Conservation (phyloP, 2,113 vertebrate species). For the Tachysurus fulvidraco region DNA sequence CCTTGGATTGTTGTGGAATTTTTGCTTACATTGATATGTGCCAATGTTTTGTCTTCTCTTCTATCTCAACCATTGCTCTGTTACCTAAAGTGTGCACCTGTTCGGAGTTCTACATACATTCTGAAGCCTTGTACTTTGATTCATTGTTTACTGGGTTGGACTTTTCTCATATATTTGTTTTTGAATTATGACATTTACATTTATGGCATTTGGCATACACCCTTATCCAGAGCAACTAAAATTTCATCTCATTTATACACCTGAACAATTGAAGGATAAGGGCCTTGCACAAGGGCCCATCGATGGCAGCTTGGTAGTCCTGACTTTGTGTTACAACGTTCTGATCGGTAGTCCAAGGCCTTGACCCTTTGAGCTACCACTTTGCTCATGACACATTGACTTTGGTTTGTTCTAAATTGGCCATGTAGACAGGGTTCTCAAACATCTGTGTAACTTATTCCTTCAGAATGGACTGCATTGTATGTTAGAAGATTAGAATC, state of each 20-base stretch:
- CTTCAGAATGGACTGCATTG: neutral
- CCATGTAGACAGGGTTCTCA: neutral
- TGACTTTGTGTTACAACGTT: too few species aligned
- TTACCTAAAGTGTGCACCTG: neutral
- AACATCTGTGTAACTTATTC: neutral
- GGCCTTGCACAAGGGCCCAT: too few species aligned
- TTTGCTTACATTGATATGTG: too few species aligned
- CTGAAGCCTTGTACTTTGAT: neutral
- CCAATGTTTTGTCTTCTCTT: neutral
- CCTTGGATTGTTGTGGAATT: too few species aligned
- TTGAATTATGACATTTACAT: neutral
- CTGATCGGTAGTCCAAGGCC: too few species aligned
- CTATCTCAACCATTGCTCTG: neutral
- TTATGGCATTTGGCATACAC: neutral
- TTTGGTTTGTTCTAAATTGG: neutral
- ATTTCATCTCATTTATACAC: too few species aligned
- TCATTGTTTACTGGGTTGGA: neutral
- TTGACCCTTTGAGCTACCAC: too few species aligned
- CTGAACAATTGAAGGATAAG: too few species aligned
- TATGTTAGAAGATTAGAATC: neutral
- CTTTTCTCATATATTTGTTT: neutral
- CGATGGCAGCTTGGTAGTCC: neutral
- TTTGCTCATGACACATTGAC: neutral
- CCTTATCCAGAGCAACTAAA: too few species aligned
- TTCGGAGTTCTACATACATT: neutral